These are phyloP conservation scores for Drosophila hydei DNA, from an alignment of 1,140 invertebrate species.

Conservation along the genomic window DNA sequence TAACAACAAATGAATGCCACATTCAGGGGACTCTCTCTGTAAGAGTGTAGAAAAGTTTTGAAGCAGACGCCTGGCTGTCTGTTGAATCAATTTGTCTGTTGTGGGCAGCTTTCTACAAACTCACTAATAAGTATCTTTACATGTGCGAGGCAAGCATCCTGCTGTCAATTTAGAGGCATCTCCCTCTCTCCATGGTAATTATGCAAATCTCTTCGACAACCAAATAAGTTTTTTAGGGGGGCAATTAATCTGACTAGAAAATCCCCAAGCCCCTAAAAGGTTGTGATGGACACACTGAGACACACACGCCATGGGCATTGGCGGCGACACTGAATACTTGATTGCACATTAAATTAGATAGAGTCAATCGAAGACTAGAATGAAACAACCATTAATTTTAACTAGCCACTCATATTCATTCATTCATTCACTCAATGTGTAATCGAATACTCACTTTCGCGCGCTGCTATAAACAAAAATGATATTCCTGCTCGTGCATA, in stretches of 20 bases:
- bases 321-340: constrained; percentile 68
- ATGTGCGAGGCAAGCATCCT: constrained; percentile 30
- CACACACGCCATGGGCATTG: constrained; percentile 61
- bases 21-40: background rate
- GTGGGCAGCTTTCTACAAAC: constrained; percentile 23
- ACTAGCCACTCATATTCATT: constrained; percentile 53
- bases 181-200: constrained; percentile 30
- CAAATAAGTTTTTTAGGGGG: constrained; percentile 7
- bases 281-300: constrained; percentile 32
- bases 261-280: constrained; percentile 8
- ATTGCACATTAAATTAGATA: constrained; percentile 72
- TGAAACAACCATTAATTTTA: constrained; percentile 58
- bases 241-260: constrained; percentile 58
- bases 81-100: constrained; percentile 32
- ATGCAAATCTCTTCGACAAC: constrained; percentile 56
- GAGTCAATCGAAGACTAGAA: constrained; percentile 43
- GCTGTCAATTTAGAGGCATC: background rate
- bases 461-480: constrained; percentile 20
- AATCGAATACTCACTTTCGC: constrained; percentile 24
- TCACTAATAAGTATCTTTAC: constrained; percentile 14
- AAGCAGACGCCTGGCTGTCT: constrained; percentile 45
- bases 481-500: constrained; percentile 21
- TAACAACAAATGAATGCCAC: background rate
- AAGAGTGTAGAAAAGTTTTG: constrained; percentile 8
- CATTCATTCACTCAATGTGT: constrained; percentile 29